Base-by-base conservation (phyloP, 2,113 vertebrate genomes). In the Rhabdomys dilectus region DNA sequence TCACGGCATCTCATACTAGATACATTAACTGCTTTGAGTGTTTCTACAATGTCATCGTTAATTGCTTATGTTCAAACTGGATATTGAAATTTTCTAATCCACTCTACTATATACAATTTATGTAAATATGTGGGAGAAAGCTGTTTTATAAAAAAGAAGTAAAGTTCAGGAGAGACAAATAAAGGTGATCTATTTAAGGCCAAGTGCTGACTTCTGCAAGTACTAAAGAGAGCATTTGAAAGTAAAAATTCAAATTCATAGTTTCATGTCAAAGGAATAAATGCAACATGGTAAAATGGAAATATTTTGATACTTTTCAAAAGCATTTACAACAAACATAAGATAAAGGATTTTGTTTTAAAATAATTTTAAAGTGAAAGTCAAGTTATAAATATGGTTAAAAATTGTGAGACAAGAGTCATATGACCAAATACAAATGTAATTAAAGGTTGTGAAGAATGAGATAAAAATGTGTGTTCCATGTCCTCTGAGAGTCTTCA, bases 101-200 rank as follows among this genome's bases (percentile, higher is more conserved):
- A 92, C n/a, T 48, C 29, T 22, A 48, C 22, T 48, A 26, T 12
- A 5, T 51, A 81, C 85, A 3, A 94, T 81, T 70, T 86, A 81
- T 31, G 13, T 88, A 73, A 77, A 73, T 96, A 62, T 13, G 88
- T 76, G 39, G 34, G 5, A 12, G 24, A 72, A 73, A 81, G 68
- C 15, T 58, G 9, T 53, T 86, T 89, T 7, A 48, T 72, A 21
- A 72, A 13, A 51, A 42, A n/a, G n/a, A 80, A 66, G 51, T 56
- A 56, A 92, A 91, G 62, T 92, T 85, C 76, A 92, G n/a, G 29
- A 77, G 34, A 93, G 78, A 60, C 29, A 91, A 86, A 89, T 94
- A 39, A 91, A 77, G 19, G 53, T 95, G 89, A 72, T 51, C 45
- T 7, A 62, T 34, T 89, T 66, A 89, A 96, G 16, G 48, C 78